These are phyloP conservation scores for Kryphioiulus occultus DNA, from an alignment of 2,888 invertebrate species.

Conservation along the genomic window DNA sequence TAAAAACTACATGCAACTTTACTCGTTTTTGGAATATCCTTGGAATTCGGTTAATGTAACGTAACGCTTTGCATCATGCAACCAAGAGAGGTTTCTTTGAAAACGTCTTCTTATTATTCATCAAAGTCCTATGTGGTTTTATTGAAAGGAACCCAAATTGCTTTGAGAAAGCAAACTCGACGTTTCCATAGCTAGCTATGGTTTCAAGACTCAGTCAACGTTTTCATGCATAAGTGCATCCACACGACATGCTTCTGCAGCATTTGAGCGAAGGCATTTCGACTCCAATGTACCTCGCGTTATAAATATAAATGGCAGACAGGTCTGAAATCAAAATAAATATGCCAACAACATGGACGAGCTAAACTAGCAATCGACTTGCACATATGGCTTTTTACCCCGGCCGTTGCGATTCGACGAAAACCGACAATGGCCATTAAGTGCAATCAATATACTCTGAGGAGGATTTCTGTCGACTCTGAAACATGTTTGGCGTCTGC, in stretches of 20 bases:
- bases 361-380: not conserved
- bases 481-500: not conserved
- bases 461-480: not conserved
- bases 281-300: not conserved
- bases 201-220: not conserved
- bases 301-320: slow-evolving; percentile 39
- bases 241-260: not conserved
- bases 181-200: slow-evolving; percentile 18
- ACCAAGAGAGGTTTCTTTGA: not conserved
- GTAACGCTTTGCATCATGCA: not conserved
- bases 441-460: slow-evolving; percentile 27
- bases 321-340: slow-evolving; percentile 36
- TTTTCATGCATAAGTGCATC: not conserved
- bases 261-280: not conserved
- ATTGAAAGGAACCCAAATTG: not conserved
- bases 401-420: not conserved
- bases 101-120: not conserved
- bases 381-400: not conserved
- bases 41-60: too few relatives aligned
- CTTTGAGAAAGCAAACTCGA: not conserved
- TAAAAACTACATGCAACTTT: not conserved
- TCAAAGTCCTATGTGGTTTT: not conserved
- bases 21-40: not conserved
- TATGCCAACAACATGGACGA: slow-evolving; percentile 12
- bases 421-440: not conserved